Conservation (phyloP, 2,113 vertebrate species). For the Hymenochirus boettgeri region DNA sequence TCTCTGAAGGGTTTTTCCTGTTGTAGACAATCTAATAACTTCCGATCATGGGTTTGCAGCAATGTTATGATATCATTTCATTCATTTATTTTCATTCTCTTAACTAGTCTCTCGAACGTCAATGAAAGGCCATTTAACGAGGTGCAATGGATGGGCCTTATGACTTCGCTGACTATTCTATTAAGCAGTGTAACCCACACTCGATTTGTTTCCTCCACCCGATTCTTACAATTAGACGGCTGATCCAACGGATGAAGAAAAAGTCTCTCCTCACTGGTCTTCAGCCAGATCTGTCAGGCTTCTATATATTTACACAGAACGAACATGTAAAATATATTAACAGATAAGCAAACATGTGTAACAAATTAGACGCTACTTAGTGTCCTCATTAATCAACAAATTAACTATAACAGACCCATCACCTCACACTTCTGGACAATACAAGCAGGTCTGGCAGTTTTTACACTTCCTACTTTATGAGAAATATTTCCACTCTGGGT, state of each 20-base stretch:
- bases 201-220: background rate
- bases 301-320: conserved; percentile 17
- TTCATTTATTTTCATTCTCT: conserved; percentile 28
- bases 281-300: conserved; percentile 22
- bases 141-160: conserved; percentile 4
- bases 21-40: background rate
- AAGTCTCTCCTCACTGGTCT: conserved; percentile 20
- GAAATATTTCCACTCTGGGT: too few species aligned
- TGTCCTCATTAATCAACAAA: conserved; percentile 33
- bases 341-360: conserved; percentile 37
- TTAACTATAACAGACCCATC: conserved; percentile 19
- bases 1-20: conserved; percentile 18
- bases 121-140: conserved; percentile 5
- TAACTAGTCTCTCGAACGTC: conserved; percentile 24
- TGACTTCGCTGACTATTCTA: conserved; percentile 17
- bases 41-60: background rate
- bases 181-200: conserved; percentile 1
- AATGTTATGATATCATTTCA: conserved; percentile 20
- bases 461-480: too few species aligned
- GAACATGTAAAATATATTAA: conserved; percentile 39
- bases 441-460: background rate
- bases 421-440: conserved; percentile 17
- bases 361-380: conserved; percentile 31
- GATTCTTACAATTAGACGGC: conserved; percentile 2
- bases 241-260: conserved; percentile 18